Percentiles rank a stretch among this genome's conserved stretches.
Evolutionary conservation across 2,888 invertebrate genomes (phyloP).

Genomic region (Entomobrya multifasciata): DNA sequence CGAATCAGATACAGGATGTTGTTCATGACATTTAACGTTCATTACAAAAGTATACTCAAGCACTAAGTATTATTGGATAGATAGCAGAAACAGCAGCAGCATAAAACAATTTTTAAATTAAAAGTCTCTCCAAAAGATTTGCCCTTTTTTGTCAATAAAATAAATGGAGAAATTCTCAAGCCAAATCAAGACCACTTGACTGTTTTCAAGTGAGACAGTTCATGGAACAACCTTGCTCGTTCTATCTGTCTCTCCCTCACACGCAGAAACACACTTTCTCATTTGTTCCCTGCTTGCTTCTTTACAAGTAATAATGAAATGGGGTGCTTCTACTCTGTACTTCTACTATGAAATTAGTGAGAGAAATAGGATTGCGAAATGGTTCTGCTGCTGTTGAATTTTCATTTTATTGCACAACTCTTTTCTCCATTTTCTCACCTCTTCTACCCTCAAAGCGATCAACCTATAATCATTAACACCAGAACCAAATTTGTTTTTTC

Average conservation of each 20-base stretch:
- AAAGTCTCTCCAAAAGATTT: background rate
- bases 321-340: background rate
- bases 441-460: too few species aligned
- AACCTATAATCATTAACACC: background rate
- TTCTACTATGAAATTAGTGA: conserved; percentile 8
- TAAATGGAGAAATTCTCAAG: conserved; percentile 17
- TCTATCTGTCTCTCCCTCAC: too few species aligned
- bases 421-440: background rate
- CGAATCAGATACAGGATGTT: background rate
- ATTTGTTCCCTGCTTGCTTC: background rate
- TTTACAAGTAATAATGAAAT: conserved; percentile 20
- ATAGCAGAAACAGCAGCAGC: background rate
- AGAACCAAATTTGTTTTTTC: too few species aligned
- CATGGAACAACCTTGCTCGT: too few species aligned
- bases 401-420: conserved; percentile 29
- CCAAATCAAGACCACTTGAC: conserved; percentile 11
- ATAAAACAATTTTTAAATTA: background rate
- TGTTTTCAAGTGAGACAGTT: conserved; percentile 2
- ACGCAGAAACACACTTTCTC: background rate
- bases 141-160: background rate
- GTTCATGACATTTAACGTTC: too few species aligned
- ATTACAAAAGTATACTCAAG: background rate
- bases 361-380: conserved; percentile 34
- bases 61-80: background rate
- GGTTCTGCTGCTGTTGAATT: conserved; percentile 3